Evolutionary conservation across 2,797 vertebrate genomes (phyloP).

Genomic region (Oryzias sinensis): DNA sequence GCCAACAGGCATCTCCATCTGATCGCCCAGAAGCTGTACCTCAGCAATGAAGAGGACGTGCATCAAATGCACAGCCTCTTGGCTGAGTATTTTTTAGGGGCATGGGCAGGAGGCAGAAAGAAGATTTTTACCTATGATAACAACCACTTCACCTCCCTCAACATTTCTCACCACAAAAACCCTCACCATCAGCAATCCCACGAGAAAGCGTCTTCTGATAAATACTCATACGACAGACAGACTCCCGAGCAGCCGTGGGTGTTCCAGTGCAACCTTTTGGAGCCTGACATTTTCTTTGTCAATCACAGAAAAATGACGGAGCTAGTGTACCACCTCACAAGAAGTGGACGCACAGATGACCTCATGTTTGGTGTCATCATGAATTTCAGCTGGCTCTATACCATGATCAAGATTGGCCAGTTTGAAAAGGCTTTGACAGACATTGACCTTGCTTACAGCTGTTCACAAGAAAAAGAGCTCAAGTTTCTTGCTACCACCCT

Average conservation of each 20-base stretch:
- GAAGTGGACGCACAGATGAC: conserved; percentile 92
- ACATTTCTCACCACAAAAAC: conserved; percentile 85
- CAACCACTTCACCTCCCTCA: conserved; percentile 87
- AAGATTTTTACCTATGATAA: conserved; percentile 89
- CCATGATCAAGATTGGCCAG: conserved; percentile 98
- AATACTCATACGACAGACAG: conserved; percentile 93
- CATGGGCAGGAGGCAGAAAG: conserved; percentile 96
- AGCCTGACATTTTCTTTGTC: conserved; percentile 98
- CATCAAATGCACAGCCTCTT: conserved; percentile 96
- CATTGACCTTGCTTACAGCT: conserved; percentile 93
- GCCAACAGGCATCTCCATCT: conserved; percentile 97
- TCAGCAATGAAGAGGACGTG: conserved; percentile 89
- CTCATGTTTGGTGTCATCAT: conserved; percentile 96
- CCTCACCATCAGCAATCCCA: conserved; percentile 82
- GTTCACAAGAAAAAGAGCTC: conserved; percentile 94
- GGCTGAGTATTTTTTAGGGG: conserved; percentile 97
- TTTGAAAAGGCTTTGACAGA: conserved; percentile 94
- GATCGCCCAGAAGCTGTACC: conserved; percentile 96
- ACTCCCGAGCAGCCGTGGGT: conserved; percentile 98
- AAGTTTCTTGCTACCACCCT: conserved; percentile 95
- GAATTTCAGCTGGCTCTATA: conserved; percentile 99
- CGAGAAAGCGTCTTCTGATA: conserved; percentile 87
- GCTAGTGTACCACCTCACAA: conserved; percentile 91
- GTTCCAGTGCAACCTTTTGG: conserved; percentile 96
- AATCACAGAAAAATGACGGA: conserved; percentile 99